These are phyloP conservation scores for Caenorhabditis japonica DNA, from an alignment of 2,888 invertebrate genomes.

Conservation along the genomic window DNA sequence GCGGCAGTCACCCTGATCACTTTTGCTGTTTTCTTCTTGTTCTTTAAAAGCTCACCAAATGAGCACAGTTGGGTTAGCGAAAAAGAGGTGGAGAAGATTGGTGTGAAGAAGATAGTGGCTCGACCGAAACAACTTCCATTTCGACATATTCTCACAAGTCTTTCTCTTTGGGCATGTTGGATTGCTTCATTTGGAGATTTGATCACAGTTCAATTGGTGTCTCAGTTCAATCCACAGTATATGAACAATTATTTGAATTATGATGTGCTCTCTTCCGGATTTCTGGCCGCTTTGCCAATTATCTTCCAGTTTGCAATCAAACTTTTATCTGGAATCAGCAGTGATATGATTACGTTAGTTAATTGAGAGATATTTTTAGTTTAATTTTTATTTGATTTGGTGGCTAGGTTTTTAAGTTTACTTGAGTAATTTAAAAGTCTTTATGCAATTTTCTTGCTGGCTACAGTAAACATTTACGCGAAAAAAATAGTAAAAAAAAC, in stretches of 20 bases:
- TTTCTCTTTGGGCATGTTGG: slow-evolving; percentile 59
- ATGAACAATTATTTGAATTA: slow-evolving; percentile 62
- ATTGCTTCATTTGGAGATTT: slow-evolving; percentile 60
- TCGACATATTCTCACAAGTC: slow-evolving; percentile 48
- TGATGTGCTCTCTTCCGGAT: slow-evolving; percentile 58
- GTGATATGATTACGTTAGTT: slow-evolving; percentile 50
- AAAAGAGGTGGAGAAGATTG: slow-evolving; percentile 51
- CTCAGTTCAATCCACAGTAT: slow-evolving; percentile 62
- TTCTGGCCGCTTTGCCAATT: slow-evolving; percentile 57
- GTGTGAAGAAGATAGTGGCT: slow-evolving; percentile 18
- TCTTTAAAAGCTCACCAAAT: slow-evolving; percentile 41
- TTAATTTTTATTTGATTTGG: too few species aligned
- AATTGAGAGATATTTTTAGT: too few species aligned
- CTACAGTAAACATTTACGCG: too few species aligned
- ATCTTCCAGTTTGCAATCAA: slow-evolving; percentile 59
- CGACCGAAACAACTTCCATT: slow-evolving; percentile 51
- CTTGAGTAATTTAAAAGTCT: too few species aligned
- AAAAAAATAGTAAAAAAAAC: too few species aligned
- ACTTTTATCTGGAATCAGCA: slow-evolving; percentile 45
- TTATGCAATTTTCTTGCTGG: too few species aligned
- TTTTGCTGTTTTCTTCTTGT: slow-evolving; percentile 43
- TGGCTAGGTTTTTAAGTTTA: too few species aligned
- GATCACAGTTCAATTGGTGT: slow-evolving; percentile 57
- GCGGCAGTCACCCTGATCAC: slow-evolving; percentile 43
- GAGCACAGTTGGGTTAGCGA: slow-evolving; percentile 51